phyloP scores from a whole-genome alignment of 2,113 vertebrate genomes.

The Bos taurus region ARS-UCD2.0 NC_037335.1:20635501-20636000 shows the following conservation, averaged over 20 bases:
- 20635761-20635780: neutral
- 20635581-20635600: neutral
- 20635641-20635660: neutral
- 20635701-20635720: neutral
- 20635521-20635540: neutral
- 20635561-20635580: neutral
- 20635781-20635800: neutral
- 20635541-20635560: neutral
- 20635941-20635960: neutral
- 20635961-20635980: neutral
- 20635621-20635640: neutral
- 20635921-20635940: neutral
- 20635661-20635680: neutral
- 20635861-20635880: neutral
- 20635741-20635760: neutral
- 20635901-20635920: neutral
- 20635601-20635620: neutral
- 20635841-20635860: neutral
- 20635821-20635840: neutral
- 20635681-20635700: neutral
- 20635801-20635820: neutral
- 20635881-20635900: neutral
- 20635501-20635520: neutral
- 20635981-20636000: neutral
- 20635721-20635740: neutral